Percentiles rank a stretch among this genome's conserved stretches.
Evolutionary conservation across 2,113 vertebrate species (phyloP).

Genomic region (Emydura subglobosa): DNA sequence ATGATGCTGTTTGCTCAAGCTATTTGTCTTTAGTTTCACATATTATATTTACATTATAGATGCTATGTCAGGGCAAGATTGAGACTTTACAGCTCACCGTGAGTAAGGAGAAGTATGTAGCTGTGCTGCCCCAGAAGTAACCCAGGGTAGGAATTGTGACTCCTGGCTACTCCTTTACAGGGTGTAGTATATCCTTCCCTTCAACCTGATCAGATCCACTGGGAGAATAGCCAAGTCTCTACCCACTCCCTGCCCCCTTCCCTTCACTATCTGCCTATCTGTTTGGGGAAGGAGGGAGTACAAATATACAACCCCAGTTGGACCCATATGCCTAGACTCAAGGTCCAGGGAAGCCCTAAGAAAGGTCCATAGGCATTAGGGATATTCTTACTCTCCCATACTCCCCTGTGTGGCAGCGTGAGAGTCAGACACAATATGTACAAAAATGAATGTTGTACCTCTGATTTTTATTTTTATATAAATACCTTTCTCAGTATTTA

Average conservation of each 20-base stretch:
- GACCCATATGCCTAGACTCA: neutral
- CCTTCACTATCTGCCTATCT: neutral
- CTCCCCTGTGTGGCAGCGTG: neutral
- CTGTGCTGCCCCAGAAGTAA: neutral
- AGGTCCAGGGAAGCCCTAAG: neutral
- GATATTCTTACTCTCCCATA: neutral
- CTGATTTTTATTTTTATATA: constrained; percentile 28
- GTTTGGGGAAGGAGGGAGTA: neutral
- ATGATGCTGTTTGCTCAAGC: neutral
- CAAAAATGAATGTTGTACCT: neutral
- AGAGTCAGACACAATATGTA: neutral
- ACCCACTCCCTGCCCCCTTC: neutral
- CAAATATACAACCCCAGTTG: neutral
- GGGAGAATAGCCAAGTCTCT: neutral
- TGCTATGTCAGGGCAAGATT: neutral
- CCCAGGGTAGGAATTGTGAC: neutral
- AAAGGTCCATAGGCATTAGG: neutral
- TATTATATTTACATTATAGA: neutral
- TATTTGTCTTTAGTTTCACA: neutral
- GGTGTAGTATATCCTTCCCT: neutral
- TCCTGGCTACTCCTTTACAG: neutral
- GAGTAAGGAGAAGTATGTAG: neutral
- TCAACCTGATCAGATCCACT: neutral
- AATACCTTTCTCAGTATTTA: neutral
- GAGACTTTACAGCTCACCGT: fast-evolving